phyloP scores from a whole-genome alignment of 2,888 invertebrate genomes.

The Cantharis rufa region DNA sequence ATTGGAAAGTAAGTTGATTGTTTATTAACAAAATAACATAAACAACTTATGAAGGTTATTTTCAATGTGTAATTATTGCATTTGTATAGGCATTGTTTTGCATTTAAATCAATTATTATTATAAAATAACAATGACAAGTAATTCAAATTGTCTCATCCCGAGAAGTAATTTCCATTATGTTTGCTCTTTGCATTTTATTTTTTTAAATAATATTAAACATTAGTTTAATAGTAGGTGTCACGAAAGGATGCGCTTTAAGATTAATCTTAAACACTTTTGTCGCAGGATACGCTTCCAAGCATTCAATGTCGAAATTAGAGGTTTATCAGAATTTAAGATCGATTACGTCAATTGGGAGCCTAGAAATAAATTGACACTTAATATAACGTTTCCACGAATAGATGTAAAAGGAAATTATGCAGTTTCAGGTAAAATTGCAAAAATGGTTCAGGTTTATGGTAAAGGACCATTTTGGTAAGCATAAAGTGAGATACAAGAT shows the following conservation, averaged over 20 bases:
- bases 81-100: not conserved
- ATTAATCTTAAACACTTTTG: not conserved
- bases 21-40: not conserved
- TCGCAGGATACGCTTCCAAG: conserved; percentile 49
- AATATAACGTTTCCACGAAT: conserved; percentile 53
- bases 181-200: no score
- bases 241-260: no score
- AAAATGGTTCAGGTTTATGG: conserved; percentile 49
- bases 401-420: conserved; percentile 51
- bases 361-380: conserved; percentile 47
- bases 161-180: not conserved
- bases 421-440: conserved; percentile 49
- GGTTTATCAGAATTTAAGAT: conserved; percentile 52
- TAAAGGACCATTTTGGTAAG: conserved; percentile 54
- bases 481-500: conserved; percentile 5
- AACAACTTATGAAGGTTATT: not conserved
- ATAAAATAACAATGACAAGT: not conserved
- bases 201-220: no score
- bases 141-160: not conserved
- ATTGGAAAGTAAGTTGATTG: conserved; percentile 46
- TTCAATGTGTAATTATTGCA: not conserved
- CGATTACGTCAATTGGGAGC: conserved; percentile 48
- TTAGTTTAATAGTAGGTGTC: no score
- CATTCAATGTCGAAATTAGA: conserved; percentile 48
- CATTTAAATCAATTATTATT: not conserved